Evolutionary conservation across 2,797 vertebrate genomes (phyloP), one percentile per base, ranked within the genome.

Genomic region (Diplodus sargus): DNA sequence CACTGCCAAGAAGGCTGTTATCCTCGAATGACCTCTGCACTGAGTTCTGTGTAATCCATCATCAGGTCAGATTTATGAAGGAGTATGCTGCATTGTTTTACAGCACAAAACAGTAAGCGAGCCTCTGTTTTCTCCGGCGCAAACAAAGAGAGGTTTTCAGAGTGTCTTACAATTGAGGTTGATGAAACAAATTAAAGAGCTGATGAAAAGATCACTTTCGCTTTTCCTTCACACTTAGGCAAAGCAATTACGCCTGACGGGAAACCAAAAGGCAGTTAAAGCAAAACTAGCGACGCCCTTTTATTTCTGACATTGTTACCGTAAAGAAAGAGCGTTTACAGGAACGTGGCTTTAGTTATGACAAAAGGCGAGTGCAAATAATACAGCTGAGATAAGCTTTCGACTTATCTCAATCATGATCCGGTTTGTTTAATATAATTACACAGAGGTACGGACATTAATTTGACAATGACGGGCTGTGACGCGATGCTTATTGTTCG

Each of bases 11-110:
- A 79, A 69, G 58, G 48, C 65, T 66, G 65, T 59, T 66, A 34
- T 60, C 53, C 34, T 83, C 51, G 65, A 47, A 78, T 80, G 57
- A 78, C 74, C 79, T 77, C 73, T 66, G 58, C 64, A 28, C 68
- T 30, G 14, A 42, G 22, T 58, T 78, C 84, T 63, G 61, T 54
- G 34, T 56, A 74, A 74, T 75, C 28, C 54, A 73, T 49, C 18
- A 64, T 25, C 49, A 58, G n/a, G 25, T 63, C 51, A 49, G 51
- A 78, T 67, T 70, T 69, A 69, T 69, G 42, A 22, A 11, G 17
- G 69, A 25, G 61, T 30, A 4, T 53, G 5, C 22, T 62, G 39
- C n/a, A 23, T 28, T 78, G 67, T 70, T 66, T 84, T 64, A 58
- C 4, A 54, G 17, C 22, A 60, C 14, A 45, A 65, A 60, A 60